A percentile compares a stretch with the other conserved stretches of the same genome.
Conservation (phyloP, 2,113 vertebrate genomes). For the Phoenicopterus ruber region DNA sequence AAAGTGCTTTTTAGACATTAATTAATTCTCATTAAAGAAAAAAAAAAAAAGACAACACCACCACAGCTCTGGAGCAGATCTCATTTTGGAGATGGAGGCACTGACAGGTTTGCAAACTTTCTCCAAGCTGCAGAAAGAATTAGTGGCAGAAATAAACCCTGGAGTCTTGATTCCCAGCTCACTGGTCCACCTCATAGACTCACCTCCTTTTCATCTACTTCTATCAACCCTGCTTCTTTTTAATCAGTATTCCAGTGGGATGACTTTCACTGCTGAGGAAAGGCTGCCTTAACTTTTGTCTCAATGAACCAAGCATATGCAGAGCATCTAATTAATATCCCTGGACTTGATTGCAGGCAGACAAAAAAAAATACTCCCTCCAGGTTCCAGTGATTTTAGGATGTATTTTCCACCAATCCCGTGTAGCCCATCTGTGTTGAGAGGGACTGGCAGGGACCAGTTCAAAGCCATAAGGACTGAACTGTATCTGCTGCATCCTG, state of each 20-base stretch:
- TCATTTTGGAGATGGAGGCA: background rate
- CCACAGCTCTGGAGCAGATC: background rate
- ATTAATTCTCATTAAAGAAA: slow-evolving; percentile 14
- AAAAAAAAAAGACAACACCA: background rate
- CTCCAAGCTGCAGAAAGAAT: background rate
- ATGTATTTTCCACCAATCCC: background rate
- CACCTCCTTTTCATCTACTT: background rate
- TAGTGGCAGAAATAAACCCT: background rate
- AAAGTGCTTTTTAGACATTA: slow-evolving; percentile 15
- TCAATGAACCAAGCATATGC: slow-evolving; percentile 3
- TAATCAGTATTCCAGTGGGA: background rate
- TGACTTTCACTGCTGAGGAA: background rate
- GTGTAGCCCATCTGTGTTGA: background rate
- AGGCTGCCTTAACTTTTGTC: slow-evolving; percentile 18
- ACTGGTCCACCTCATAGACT: background rate
- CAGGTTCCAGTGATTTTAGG: background rate
- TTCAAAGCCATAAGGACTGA: background rate
- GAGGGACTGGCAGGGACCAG: background rate
- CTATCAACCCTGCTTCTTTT: background rate
- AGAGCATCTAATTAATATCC: slow-evolving; percentile 7
- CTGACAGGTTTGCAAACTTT: background rate
- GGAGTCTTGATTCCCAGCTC: background rate
- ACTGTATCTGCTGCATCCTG: background rate
- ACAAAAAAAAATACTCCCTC: background rate
- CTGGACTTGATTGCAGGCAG: background rate